These are phyloP conservation scores for Tenebrio molitor DNA, from an alignment of 1,140 invertebrate species.

Conservation along the genomic window DNA sequence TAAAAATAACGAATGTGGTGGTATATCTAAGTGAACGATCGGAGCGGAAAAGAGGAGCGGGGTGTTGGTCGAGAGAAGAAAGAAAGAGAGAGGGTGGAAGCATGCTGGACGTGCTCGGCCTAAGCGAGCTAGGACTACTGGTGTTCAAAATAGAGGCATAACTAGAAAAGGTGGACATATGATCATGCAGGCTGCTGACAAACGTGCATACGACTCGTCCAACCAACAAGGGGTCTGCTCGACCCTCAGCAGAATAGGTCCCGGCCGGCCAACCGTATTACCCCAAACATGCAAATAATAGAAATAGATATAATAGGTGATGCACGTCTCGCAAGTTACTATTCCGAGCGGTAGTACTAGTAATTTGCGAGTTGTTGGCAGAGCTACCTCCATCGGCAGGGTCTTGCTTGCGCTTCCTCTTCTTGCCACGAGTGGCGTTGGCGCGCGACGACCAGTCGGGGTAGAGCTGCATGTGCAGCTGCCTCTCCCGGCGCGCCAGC, in stretches of 20 bases:
- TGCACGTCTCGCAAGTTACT: constrained; percentile 61
- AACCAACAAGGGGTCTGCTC: constrained; percentile 56
- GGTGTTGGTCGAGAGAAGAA: no score
- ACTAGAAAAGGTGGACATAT: constrained; percentile 13
- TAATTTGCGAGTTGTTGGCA: constrained; percentile 58
- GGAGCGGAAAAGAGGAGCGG: not conserved
- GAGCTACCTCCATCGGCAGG: constrained; percentile 92
- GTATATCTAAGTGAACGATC: no score
- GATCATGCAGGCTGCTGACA: constrained; percentile 60
- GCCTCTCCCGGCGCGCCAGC: constrained; percentile 96
- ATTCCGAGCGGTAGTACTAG: constrained; percentile 36
- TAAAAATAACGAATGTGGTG: not conserved
- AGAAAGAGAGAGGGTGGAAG: not conserved
- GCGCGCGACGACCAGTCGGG: constrained; percentile 99
- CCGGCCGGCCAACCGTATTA: constrained; percentile 64
- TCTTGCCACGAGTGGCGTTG: constrained; percentile 97
- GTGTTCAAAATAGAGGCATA: no score
- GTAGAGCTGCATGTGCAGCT: constrained; percentile 99
- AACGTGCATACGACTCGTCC: constrained; percentile 61
- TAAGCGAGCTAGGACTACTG: constrained; percentile 1
- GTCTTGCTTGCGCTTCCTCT: constrained; percentile 99
- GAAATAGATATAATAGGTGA: constrained; percentile 58
- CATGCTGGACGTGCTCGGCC: constrained; percentile 32
- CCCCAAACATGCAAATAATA: constrained; percentile 66
- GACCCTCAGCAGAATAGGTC: constrained; percentile 65